A percentile compares a stretch with the other conserved stretches of the same genome.
Evolutionary conservation across 2,113 vertebrate species (phyloP).

Genomic region (Cnemophilus loriae): DNA sequence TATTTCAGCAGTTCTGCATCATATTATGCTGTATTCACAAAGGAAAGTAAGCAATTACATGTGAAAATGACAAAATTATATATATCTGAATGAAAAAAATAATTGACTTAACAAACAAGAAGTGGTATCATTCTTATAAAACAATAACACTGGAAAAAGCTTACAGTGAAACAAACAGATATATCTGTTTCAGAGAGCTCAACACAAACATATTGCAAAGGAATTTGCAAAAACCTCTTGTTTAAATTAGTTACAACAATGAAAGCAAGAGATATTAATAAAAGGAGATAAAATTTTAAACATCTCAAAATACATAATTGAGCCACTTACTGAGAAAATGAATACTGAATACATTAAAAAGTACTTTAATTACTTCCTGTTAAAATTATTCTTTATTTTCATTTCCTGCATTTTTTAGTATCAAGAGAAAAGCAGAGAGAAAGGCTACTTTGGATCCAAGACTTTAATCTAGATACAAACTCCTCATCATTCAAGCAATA

Average conservation of each 20-base stretch:
- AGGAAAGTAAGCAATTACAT: not conserved
- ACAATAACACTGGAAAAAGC: not conserved
- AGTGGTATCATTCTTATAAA: not conserved
- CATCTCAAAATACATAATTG: not conserved
- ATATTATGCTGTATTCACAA: not conserved
- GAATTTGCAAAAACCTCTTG: not conserved
- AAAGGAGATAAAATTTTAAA: not conserved
- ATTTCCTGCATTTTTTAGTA: not conserved
- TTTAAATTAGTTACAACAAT: not conserved
- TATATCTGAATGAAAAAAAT: not conserved
- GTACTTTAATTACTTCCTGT: not conserved
- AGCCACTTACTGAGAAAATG: not conserved
- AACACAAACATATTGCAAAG: not conserved
- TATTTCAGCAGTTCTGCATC: not conserved
- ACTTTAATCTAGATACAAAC: not conserved
- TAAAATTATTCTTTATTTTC: not conserved
- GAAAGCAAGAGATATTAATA: not conserved
- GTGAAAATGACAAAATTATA: not conserved
- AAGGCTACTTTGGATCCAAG: not conserved
- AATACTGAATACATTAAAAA: not conserved
- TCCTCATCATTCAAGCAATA: not conserved
- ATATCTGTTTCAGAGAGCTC: not conserved
- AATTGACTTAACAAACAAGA: not conserved
- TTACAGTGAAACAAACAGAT: not conserved
- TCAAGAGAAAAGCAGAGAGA: not conserved